phyloP scores from a whole-genome alignment of 2,113 vertebrate genomes.

The Ifrita kowaldi region DNA sequence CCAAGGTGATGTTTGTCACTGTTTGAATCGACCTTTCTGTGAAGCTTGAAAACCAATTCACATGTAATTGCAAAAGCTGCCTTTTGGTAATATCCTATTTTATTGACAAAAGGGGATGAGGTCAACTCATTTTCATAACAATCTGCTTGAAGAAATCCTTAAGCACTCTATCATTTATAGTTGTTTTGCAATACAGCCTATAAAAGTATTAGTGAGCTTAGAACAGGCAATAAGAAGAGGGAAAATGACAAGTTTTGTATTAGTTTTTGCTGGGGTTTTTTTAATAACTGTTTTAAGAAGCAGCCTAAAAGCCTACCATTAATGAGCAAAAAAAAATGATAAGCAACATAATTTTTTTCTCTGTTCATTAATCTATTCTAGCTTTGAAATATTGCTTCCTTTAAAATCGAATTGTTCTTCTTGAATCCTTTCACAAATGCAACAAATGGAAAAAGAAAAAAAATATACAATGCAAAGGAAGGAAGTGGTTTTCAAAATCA shows the following conservation, averaged over 20 bases:
- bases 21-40: constrained; percentile 41
- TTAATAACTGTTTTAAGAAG: background rate
- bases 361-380: background rate
- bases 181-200: background rate
- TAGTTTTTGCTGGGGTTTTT: background rate
- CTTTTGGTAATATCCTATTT: constrained; percentile 56
- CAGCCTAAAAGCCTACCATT: background rate
- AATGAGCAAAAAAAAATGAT: background rate
- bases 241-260: background rate
- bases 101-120: constrained; percentile 46
- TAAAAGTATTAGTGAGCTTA: constrained; percentile 5
- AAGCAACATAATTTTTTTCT: background rate
- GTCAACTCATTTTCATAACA: constrained; percentile 61
- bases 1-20: constrained; percentile 46
- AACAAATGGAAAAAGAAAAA: background rate
- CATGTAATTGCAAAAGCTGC: constrained; percentile 21
- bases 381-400: background rate
- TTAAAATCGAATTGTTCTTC: background rate
- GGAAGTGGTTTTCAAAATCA: background rate
- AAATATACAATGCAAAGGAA: background rate
- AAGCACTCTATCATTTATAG: constrained; percentile 17
- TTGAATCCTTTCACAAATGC: background rate
- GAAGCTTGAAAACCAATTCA: constrained; percentile 59
- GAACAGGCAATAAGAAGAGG: background rate
- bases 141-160: constrained; percentile 31